phyloP scores from a whole-genome alignment of 2,113 vertebrate species.

The Himantopus leucocephalus region DNA sequence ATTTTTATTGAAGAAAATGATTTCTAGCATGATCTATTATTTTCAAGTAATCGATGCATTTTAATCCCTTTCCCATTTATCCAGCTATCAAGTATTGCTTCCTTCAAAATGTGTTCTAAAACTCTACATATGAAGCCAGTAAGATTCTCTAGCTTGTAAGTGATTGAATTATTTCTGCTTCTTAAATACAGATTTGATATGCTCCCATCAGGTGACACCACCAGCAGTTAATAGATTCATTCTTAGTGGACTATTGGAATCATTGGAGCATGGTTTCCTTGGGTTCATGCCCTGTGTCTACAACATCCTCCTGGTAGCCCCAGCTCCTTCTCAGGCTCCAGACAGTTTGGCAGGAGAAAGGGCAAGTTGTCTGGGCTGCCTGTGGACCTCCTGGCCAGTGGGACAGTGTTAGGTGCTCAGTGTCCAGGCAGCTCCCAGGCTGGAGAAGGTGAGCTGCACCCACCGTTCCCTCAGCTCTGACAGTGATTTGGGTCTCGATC shows the following conservation, averaged over 20 bases:
- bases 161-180: neutral
- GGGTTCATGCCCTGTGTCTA: neutral
- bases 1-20: neutral
- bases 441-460: neutral
- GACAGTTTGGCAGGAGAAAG: neutral
- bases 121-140: neutral
- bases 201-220: neutral
- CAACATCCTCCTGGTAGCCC: neutral
- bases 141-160: neutral
- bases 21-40: neutral
- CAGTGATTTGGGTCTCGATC: accelerated
- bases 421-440: neutral
- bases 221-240: neutral
- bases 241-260: neutral
- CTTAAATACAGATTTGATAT: neutral
- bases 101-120: neutral
- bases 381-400: neutral
- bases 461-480: neutral
- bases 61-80: neutral
- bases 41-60: neutral
- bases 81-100: neutral
- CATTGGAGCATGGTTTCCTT: neutral
- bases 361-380: neutral
- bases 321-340: neutral
- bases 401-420: neutral